Conservation (phyloP, 2,113 vertebrate genomes). For the Alaudala cheleensis region DNA sequence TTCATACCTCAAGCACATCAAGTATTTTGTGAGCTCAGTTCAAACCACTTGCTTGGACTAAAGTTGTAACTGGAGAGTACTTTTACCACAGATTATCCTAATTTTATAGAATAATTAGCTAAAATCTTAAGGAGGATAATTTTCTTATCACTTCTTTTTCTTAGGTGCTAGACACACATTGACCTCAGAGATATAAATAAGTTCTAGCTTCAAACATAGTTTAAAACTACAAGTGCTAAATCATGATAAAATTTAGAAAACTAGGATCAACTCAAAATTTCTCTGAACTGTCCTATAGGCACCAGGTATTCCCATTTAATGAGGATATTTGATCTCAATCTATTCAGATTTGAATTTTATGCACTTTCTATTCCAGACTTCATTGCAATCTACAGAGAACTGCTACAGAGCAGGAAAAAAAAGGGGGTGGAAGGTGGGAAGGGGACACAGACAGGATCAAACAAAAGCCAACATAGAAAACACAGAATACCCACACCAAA, state of each 20-base stretch:
- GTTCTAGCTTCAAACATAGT: neutral
- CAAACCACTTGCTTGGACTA: neutral
- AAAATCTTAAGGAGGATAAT: neutral
- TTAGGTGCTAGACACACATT: neutral
- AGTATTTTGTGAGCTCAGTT: neutral
- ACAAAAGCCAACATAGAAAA: neutral
- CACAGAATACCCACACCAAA: neutral
- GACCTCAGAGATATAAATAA: neutral
- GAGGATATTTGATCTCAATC: neutral
- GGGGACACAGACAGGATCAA: neutral
- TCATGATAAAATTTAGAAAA: neutral
- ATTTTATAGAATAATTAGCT: neutral
- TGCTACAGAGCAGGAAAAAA: neutral
- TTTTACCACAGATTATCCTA: neutral
- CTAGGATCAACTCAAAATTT: neutral
- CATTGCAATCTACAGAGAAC: neutral
- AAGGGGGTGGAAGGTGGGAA: neutral
- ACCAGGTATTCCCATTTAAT: neutral
- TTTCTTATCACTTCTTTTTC: neutral
- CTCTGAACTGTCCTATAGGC: neutral
- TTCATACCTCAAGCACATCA: neutral
- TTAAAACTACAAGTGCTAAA: neutral
- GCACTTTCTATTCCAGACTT: neutral
- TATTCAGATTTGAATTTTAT: neutral
- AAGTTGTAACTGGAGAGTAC: neutral